phyloP scores from a whole-genome alignment of 1,140 invertebrate genomes.

The Magallana angulata region DNA sequence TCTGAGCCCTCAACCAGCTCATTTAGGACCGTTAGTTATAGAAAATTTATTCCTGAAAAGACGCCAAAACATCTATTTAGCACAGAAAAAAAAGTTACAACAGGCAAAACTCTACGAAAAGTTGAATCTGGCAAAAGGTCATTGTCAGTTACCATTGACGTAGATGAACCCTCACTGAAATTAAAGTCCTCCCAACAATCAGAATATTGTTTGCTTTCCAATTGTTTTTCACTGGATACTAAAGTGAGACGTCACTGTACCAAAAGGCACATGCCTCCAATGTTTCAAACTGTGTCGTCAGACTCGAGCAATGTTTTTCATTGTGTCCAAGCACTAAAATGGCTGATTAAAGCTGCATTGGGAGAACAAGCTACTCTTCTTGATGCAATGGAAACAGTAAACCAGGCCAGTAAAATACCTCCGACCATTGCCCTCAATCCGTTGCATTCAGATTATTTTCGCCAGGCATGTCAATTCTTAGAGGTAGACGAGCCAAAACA shows the following conservation, averaged over 20 bases:
- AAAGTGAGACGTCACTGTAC: background rate
- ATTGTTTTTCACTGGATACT: background rate
- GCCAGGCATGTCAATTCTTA: background rate
- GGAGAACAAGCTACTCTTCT: too few species aligned
- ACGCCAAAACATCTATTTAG: too few species aligned
- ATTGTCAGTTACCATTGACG: too few species aligned
- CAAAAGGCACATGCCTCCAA: background rate
- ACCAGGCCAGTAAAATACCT: background rate
- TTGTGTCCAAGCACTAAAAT: background rate
- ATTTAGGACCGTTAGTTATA: too few species aligned
- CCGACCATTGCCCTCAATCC: background rate
- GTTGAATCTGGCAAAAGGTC: too few species aligned
- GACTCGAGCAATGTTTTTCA: background rate
- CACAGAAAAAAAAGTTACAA: too few species aligned
- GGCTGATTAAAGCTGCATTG: too few species aligned
- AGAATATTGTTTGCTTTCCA: background rate
- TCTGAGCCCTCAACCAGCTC: background rate
- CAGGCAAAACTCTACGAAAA: too few species aligned
- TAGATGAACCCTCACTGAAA: too few species aligned
- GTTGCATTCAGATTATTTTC: slow-evolving; percentile 12
- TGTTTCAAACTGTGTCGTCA: background rate
- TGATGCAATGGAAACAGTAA: background rate
- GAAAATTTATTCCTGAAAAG: too few species aligned
- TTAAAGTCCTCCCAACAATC: background rate
- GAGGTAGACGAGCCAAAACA: slow-evolving; percentile 14